Base-by-base conservation (phyloP, 2,888 invertebrate genomes). In the Emmelina monodactyla region DNA sequence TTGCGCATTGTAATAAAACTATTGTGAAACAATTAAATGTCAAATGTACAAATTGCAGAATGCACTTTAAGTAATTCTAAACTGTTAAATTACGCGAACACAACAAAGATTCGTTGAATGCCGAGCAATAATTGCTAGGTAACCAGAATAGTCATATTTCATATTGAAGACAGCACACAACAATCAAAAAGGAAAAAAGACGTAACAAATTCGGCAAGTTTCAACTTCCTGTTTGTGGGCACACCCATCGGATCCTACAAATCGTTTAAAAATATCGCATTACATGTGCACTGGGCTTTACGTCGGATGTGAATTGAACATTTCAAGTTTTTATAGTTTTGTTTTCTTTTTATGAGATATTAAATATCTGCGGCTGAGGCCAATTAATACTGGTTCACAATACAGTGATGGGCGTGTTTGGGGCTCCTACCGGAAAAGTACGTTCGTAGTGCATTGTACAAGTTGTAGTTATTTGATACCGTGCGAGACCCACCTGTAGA, bases 361-460 rank as follows among this genome's bases (percentile, higher is more conserved):
- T 71, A 64, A 73, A 78, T 75, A 62, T 59, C 70, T 67, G 70
- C 64, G 69, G 68, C 54, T 55, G 60, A 47, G 62, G 66, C 67
- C 76, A 79, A 79, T 79, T 79, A 79, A 79, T 70, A 58, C 53
- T 46, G 51, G 57, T 55, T 59, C 52, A 66, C 64, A 67, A 69
- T 60, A 4, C 7, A 29, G 7, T 4, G 53, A 55, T 68, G 70
- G 75, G 73, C 71, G 73, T 66, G 57, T 58, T 44, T 53, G 43
- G 57, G 68, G 75, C 76, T 79, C 76, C 76, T 76, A 75, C 78
- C 79, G 79, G 79, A 79, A 78, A 71, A 62, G 55, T 63, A 61
- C 62, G 60, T 69, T 69, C 63, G 55, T 30, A 25, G 31, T 30
- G 19, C 33, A 25, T 29, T 39, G 30, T 30, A 22, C 9, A 10